Conservation (phyloP, 2,797 vertebrate species). For the Vespertilio murinus region DNA sequence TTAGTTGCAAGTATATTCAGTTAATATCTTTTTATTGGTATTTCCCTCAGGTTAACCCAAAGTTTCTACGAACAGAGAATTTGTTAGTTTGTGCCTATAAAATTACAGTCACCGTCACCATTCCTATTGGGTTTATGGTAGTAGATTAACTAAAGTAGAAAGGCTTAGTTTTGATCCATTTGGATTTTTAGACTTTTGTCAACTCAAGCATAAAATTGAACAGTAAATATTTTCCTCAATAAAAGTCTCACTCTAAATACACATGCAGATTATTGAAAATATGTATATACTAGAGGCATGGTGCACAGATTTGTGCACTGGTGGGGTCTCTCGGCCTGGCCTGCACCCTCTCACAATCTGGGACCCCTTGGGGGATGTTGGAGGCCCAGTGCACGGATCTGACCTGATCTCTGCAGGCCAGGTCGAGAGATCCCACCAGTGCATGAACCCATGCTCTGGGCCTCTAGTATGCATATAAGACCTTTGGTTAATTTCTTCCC, state of each 20-base stretch:
- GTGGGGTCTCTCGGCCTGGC: too few species aligned
- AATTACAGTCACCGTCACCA: neutral
- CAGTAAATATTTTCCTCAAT: conserved; percentile 1
- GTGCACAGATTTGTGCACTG: too few species aligned
- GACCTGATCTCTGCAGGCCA: too few species aligned
- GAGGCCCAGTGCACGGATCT: too few species aligned
- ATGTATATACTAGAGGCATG: too few species aligned
- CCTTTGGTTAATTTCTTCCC: too few species aligned
- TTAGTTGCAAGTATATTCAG: conserved; percentile 19
- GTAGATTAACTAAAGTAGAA: neutral
- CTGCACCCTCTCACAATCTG: too few species aligned
- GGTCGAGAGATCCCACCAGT: too few species aligned
- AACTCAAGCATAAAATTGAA: neutral
- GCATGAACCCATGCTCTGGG: too few species aligned
- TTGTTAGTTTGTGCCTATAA: neutral
- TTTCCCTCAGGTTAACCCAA: neutral
- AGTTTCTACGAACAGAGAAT: neutral
- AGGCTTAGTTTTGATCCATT: conserved; percentile 38
- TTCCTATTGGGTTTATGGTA: neutral
- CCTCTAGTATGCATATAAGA: too few species aligned
- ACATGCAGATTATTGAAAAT: neutral
- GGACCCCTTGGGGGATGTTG: too few species aligned
- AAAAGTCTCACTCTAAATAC: neutral
- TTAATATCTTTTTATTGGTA: neutral
- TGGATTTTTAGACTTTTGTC: conserved; percentile 17